phyloP scores from a whole-genome alignment of 2,888 invertebrate species.

The Phlogophora meticulosa region DNA sequence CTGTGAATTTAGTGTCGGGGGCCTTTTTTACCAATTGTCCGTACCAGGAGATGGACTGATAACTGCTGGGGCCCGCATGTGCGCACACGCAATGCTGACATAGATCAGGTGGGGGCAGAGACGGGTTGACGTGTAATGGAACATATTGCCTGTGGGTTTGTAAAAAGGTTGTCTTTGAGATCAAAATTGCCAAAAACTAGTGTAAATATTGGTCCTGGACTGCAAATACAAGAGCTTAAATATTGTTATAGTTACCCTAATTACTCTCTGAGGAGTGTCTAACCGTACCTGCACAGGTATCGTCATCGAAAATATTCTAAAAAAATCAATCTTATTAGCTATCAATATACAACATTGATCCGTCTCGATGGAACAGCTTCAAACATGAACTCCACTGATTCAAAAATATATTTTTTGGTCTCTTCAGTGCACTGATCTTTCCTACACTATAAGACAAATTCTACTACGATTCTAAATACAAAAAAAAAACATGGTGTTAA shows the following conservation, averaged over 20 bases:
- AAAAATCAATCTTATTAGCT: background rate
- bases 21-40: conserved; percentile 89
- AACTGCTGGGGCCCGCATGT: conserved; percentile 85
- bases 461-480: too few relatives aligned
- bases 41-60: conserved; percentile 83
- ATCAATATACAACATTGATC: background rate
- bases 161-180: background rate
- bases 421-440: too few relatives aligned
- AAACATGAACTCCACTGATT: too few relatives aligned
- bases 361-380: conserved; percentile 10
- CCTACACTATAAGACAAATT: too few relatives aligned
- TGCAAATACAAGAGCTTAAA: background rate
- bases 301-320: background rate
- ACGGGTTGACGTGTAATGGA: background rate
- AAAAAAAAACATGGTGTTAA: too few relatives aligned
- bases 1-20: conserved; percentile 83
- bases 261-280: too few relatives aligned
- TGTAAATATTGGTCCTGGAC: background rate
- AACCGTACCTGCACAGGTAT: too few relatives aligned
- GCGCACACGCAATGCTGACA: conserved; percentile 85
- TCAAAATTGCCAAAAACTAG: background rate
- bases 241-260: background rate
- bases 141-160: background rate
- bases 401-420: too few relatives aligned
- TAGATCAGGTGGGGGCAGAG: conserved; percentile 65